Base-by-base conservation (phyloP, 2,888 invertebrate species). In the Lasioglossum morio region DNA sequence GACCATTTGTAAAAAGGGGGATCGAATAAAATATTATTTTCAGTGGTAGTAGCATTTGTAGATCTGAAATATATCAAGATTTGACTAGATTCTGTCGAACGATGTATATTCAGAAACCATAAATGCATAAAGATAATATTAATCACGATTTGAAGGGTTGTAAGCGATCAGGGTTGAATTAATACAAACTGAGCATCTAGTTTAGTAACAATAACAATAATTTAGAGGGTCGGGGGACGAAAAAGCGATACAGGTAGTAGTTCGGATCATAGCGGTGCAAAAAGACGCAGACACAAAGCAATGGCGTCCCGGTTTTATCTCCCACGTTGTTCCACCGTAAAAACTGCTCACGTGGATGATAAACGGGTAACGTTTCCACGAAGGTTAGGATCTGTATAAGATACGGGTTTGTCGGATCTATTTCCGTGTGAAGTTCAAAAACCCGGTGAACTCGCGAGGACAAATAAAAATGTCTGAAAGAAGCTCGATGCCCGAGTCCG, bases 391-490 rank as follows among this genome's bases (percentile, higher is more conserved):
- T 76, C 75, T 57, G 53, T 76, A 43, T n/a, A 70, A 70, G 70
- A 69, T 76, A 76, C 69, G 46, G 34, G 74, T 53, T 53, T 37
- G 74, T 40, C 69, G 37, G 69, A 40, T 81, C 80, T 76, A 76
- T 81, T 81, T 81, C 80, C 74, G 74, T 53, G 69, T 76, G 75
- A 46, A 40, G 75, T 81, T 76, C 34, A 75, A 40, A 79, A 69
- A 73, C 37, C 48, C 66, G 60, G 16, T 46, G 43, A 48, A 34
- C 30, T 60, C 43, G 72, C 34, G 16, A n/a, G 43, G 69, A 46
- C 37, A 53, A 48, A 78, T 76, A 30, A 40, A 57, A 78, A 70
- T 53, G 27, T 40, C 16, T 37, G 23, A 60, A 60, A 43, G 16
- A 37, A n/a, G 34, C 23, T n/a, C 37, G 4, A 40, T 66, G 66